Evolutionary conservation across 1,140 invertebrate genomes (phyloP).

Genomic region (Nebria ingens): DNA sequence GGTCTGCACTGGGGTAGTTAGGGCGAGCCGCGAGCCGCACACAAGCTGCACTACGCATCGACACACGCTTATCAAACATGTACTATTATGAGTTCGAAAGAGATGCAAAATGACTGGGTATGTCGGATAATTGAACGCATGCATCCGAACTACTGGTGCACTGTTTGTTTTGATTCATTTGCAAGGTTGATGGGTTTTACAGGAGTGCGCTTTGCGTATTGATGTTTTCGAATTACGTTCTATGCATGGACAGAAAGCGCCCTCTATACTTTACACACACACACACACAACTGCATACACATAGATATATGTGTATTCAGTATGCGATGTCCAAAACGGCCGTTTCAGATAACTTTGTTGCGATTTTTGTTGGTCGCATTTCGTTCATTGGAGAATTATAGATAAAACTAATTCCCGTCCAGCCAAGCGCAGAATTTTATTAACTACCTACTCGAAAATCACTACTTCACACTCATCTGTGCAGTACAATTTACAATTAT

Average conservation of each 20-base stretch:
- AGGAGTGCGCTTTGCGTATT: conserved; percentile 8
- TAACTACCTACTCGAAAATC: no score
- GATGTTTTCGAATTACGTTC: conserved; percentile 5
- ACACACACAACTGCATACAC: no score
- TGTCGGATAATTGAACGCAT: neutral
- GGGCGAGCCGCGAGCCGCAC: conserved; percentile 2
- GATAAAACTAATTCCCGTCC: neutral
- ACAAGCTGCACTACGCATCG: neutral
- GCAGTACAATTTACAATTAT: no score
- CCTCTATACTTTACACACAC: no score
- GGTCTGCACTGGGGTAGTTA: conserved; percentile 4
- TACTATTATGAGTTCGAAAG: no score
- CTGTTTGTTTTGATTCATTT: conserved; percentile 9
- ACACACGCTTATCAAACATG: neutral
- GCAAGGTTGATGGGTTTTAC: conserved; percentile 9
- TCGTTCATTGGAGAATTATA: conserved; percentile 5
- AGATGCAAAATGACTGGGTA: no score
- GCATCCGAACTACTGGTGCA: conserved; percentile 3
- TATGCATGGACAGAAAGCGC: neutral
- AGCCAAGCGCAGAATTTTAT: conserved; percentile 1
- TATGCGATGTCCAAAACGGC: neutral
- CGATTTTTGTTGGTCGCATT: neutral
- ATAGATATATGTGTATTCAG: no score
- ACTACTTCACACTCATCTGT: no score
- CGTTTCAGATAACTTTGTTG: conserved; percentile 7